Evolutionary conservation across 2,797 vertebrate species (phyloP).

Genomic region (Hipposideros larvatus): DNA sequence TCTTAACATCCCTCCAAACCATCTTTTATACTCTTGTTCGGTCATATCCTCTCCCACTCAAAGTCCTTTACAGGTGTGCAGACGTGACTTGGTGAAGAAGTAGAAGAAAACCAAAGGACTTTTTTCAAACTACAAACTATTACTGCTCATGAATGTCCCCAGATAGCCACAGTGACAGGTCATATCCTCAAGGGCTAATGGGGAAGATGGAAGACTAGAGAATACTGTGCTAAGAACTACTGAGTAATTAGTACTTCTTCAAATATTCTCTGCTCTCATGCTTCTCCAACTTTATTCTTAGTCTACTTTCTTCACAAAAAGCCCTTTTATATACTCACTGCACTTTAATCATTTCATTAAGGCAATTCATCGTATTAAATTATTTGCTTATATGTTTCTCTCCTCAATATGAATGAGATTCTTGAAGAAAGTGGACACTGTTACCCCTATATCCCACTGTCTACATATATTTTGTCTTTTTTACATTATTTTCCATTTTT

Average conservation of each 20-base stretch:
- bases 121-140: neutral
- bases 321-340: neutral
- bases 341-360: neutral
- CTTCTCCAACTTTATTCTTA: neutral
- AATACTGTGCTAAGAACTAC: neutral
- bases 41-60: neutral
- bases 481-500: too few relatives aligned
- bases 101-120: neutral
- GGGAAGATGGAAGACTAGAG: neutral
- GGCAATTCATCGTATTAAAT: neutral
- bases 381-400: neutral
- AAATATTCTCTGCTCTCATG: neutral
- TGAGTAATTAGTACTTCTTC: neutral
- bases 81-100: neutral
- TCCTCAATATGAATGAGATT: neutral
- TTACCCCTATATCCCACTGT: neutral
- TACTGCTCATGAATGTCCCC: neutral
- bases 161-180: neutral
- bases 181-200: neutral
- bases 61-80: neutral
- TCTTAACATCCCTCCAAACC: neutral
- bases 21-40: neutral
- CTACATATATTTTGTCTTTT: neutral
- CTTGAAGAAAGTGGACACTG: neutral
- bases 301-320: neutral